Percentiles rank a stretch among this genome's conserved stretches.
Conservation (phyloP, 2,888 invertebrate species). For the Brassicogethes aeneus region DNA sequence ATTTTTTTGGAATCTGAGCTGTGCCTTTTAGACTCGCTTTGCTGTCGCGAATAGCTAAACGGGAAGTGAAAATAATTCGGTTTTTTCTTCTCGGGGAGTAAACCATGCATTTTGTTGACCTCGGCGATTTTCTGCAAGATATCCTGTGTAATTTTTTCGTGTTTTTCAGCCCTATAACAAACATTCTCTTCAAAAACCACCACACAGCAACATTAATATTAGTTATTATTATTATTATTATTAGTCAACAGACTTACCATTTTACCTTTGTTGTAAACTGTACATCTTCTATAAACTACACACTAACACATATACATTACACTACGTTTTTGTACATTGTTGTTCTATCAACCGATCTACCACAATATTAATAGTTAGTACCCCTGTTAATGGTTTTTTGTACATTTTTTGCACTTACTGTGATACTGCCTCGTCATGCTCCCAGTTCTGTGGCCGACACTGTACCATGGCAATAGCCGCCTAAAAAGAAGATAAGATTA, state of each 20-base stretch:
- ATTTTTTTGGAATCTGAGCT: no score
- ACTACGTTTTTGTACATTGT: background rate
- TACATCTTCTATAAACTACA: background rate
- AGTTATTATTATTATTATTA: background rate
- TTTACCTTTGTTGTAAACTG: background rate
- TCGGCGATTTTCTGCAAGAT: constrained; percentile 49
- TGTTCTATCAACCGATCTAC: background rate
- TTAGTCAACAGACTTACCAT: background rate
- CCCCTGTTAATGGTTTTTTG: background rate
- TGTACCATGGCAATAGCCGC: background rate
- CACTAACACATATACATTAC: background rate
- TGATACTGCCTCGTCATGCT: background rate
- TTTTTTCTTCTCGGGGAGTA: constrained; percentile 20
- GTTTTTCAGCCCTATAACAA: constrained; percentile 5
- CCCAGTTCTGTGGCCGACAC: background rate
- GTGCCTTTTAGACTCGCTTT: constrained; percentile 1
- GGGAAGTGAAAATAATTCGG: constrained; percentile 25
- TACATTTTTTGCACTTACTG: background rate
- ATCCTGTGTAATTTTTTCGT: constrained; percentile 34
- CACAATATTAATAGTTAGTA: background rate
- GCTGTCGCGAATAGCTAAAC: constrained; percentile 22
- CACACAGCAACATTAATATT: background rate
- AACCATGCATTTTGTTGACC: constrained; percentile 45
- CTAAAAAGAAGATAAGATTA: background rate
- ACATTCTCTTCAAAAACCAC: background rate